Base-by-base conservation (phyloP, 2,113 vertebrate genomes). In the Tetraodon nigroviridis region DNA sequence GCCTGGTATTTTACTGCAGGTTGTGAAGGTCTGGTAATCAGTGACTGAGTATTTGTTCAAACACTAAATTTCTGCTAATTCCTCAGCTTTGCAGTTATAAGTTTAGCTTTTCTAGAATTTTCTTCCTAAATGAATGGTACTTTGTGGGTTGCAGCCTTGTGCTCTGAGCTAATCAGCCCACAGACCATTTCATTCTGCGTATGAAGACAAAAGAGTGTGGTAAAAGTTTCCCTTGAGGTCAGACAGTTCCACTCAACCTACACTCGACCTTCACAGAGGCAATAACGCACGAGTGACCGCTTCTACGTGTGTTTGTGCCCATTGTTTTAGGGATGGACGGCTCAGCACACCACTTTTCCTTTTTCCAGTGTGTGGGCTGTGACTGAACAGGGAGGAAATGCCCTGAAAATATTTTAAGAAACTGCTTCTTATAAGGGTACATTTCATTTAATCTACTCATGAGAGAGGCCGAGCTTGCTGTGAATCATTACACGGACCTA, bases 251-350 rank as follows among this genome's bases (percentile, higher is more conserved):
- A 37, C 49, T 29, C 71, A 69, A 65, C 77, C 75, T 76, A 70
- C 69, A 79, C 62, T 65, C 78, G 73, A 87, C 80, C 81, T 76
- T 64, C 49, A 55, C 32, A 60, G 69, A 48, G 63, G 55, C 59
- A 48, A 48, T 19, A 32, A 60, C 51, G 65, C 59, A 54, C 60
- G 73, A 20, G 42, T 67, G 67, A 74, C 69, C 62, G 49, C 55
- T 71, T 52, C 62, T 64, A 75, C 73, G 52, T 68, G 74, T 74
- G 71, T 79, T 69, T 75, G 54, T 47, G 58, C 70, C 57, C 47
- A 57, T 69, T 79, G 62, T 81, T 78, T 68, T 58, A 58, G 56
- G 18, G n/a, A 58, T 56, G 54, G 51, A 58, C n/a, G 17, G 48
- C 19, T 4, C 51, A 61, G 57, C 32, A 19, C 10, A 46, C 5